Evolutionary conservation across 2,888 invertebrate species (phyloP).

Genomic region (Abrostola tripartita): DNA sequence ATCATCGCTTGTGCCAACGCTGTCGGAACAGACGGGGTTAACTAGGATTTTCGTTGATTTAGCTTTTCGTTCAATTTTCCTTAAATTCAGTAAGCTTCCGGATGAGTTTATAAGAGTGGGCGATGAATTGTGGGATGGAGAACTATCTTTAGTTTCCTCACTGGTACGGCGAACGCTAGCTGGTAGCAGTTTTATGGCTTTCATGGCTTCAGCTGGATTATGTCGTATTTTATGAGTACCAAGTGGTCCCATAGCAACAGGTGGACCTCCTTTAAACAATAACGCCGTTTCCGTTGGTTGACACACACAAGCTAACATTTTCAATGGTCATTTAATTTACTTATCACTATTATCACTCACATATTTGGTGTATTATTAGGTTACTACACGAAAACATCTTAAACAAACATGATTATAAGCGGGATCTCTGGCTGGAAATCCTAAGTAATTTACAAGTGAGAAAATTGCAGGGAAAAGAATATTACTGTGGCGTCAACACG

Average conservation of each 20-base stretch:
- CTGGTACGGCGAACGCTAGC: conserved; percentile 70
- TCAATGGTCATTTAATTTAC: conserved; percentile 72
- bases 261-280: conserved; percentile 85
- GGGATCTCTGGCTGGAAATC: conserved; percentile 65
- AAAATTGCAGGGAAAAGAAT: conserved; percentile 7
- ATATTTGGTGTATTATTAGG: conserved; percentile 67
- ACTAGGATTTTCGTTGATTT: conserved; percentile 86
- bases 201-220: conserved; percentile 73
- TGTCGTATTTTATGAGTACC: conserved; percentile 81
- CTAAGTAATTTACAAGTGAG: conserved; percentile 10
- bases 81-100: conserved; percentile 79
- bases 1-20: conserved; percentile 79
- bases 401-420: not conserved
- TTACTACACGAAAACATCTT: conserved; percentile 28
- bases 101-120: conserved; percentile 74
- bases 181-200: conserved; percentile 75
- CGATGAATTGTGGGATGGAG: conserved; percentile 73
- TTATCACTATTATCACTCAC: conserved; percentile 76
- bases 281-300: conserved; percentile 89
- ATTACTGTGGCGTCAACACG: conserved; percentile 19
- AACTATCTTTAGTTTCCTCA: conserved; percentile 74
- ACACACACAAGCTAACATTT: conserved; percentile 91
- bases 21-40: conserved; percentile 84
- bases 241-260: conserved; percentile 87
- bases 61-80: conserved; percentile 82